Percentiles rank a stretch among this genome's conserved stretches.
Evolutionary conservation across 2,797 vertebrate genomes (phyloP).

Genomic region (Trachops cirrhosus): DNA sequence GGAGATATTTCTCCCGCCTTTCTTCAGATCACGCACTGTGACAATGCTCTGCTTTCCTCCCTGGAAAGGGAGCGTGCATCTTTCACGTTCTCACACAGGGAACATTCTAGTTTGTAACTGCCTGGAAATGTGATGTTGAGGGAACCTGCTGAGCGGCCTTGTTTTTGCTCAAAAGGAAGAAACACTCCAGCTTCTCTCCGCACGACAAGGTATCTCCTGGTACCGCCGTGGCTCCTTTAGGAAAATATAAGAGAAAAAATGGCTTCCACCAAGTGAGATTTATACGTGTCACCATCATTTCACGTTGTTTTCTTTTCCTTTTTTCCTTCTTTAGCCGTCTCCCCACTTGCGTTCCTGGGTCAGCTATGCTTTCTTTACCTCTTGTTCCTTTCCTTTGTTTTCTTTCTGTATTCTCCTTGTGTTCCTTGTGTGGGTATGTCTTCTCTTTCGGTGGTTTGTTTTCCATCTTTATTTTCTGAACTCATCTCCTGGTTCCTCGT

Average conservation of each 20-base stretch:
- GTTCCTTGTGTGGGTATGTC: slow-evolving; percentile 45
- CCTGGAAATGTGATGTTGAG: neutral
- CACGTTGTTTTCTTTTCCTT: slow-evolving; percentile 37
- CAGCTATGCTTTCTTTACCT: slow-evolving; percentile 70
- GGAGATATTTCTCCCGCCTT: neutral
- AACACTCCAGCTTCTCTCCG: neutral
- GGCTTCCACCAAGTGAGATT: slow-evolving; percentile 74
- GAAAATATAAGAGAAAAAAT: neutral
- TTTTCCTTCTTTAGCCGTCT: slow-evolving; percentile 57
- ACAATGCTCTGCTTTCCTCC: neutral
- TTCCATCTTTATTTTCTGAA: slow-evolving; percentile 57
- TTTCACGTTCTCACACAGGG: neutral
- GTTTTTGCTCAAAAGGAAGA: neutral
- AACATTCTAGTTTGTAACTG: neutral
- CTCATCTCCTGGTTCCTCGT: slow-evolving; percentile 85
- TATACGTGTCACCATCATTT: slow-evolving; percentile 55
- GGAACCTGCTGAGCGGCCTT: neutral
- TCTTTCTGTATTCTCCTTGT: slow-evolving; percentile 59
- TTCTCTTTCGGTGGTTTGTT: slow-evolving; percentile 37
- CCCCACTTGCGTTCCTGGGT: slow-evolving; percentile 72
- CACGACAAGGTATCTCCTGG: slow-evolving; percentile 41
- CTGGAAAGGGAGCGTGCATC: neutral
- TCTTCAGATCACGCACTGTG: neutral
- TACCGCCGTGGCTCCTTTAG: neutral
- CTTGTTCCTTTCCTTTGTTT: slow-evolving; percentile 69